Evolutionary conservation across 2,797 vertebrate species (phyloP).

Genomic region (Ceryle rudis): DNA sequence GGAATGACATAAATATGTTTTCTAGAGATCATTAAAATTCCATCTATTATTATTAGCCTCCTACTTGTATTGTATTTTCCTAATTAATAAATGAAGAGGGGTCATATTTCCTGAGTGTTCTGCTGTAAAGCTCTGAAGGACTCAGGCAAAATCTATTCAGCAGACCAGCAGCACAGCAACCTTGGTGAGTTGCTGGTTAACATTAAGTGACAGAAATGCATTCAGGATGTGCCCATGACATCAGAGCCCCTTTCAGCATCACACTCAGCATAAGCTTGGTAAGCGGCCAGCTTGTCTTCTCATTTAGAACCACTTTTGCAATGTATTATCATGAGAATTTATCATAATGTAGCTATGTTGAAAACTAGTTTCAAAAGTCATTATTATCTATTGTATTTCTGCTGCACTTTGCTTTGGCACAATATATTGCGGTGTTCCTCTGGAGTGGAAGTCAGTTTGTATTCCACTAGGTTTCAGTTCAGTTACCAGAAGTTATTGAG

Average conservation of each 20-base stretch:
- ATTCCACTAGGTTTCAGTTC: neutral
- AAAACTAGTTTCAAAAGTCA: slow-evolving; percentile 12
- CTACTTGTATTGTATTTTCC: neutral
- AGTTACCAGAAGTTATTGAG: neutral
- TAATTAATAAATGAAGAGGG: neutral
- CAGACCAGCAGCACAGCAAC: neutral
- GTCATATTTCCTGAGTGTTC: neutral
- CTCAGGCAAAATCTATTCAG: neutral
- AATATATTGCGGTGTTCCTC: neutral
- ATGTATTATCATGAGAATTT: neutral
- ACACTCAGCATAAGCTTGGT: neutral
- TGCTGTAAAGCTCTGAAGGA: neutral
- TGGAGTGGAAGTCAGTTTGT: neutral
- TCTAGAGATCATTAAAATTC: neutral
- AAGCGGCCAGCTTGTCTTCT: neutral
- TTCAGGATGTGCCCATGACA: neutral
- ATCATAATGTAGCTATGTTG: neutral
- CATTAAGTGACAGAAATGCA: neutral
- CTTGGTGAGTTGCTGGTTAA: neutral
- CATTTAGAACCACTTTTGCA: neutral
- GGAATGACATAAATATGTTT: neutral
- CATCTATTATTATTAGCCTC: neutral
- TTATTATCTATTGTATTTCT: neutral
- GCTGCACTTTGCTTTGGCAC: neutral
- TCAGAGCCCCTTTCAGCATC: neutral